Evolutionary conservation across 2,888 invertebrate species (phyloP).

Genomic region (Branchipolynoe longqiensis): DNA sequence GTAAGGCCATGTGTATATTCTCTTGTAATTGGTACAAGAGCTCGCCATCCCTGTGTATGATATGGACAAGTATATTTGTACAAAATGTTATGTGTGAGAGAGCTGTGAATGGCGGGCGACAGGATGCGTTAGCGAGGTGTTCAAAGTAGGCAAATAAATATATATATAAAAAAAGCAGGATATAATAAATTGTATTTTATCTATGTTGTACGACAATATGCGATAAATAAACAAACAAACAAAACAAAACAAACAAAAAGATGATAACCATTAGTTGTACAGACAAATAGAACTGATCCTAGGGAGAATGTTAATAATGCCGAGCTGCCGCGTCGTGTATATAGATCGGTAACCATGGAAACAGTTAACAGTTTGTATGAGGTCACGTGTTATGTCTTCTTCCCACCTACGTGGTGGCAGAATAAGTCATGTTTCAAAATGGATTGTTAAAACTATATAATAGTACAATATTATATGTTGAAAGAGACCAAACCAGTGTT

Average conservation of each 20-base stretch:
- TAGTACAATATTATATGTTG: conserved; percentile 57
- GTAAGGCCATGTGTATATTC: conserved; percentile 31
- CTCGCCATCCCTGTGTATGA: conserved; percentile 22
- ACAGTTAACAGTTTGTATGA: conserved; percentile 53
- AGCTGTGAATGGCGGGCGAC: not conserved
- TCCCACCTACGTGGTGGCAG: conserved; percentile 1
- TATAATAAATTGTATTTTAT: conserved; percentile 56
- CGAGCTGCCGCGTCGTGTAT: conserved; percentile 33
- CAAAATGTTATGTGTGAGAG: conserved; percentile 34
- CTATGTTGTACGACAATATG: conserved; percentile 50
- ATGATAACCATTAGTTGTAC: conserved; percentile 44
- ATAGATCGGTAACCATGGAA: conserved; percentile 49
- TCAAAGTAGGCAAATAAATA: conserved; percentile 25
- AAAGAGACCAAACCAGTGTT: conserved; percentile 39
- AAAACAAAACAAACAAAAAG: too few relatives aligned
- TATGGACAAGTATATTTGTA: conserved; percentile 48
- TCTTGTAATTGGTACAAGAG: conserved; percentile 11
- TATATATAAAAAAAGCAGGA: too few relatives aligned
- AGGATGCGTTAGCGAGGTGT: conserved; percentile 6
- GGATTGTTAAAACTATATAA: conserved; percentile 56
- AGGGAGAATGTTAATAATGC: conserved; percentile 55
- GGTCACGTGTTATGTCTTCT: conserved; percentile 46
- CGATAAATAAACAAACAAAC: conserved; percentile 11
- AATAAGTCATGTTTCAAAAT: conserved; percentile 51
- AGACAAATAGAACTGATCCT: conserved; percentile 31